Evolutionary conservation across 2,888 invertebrate genomes (phyloP).

Genomic region (Pristionchus mayeri): DNA sequence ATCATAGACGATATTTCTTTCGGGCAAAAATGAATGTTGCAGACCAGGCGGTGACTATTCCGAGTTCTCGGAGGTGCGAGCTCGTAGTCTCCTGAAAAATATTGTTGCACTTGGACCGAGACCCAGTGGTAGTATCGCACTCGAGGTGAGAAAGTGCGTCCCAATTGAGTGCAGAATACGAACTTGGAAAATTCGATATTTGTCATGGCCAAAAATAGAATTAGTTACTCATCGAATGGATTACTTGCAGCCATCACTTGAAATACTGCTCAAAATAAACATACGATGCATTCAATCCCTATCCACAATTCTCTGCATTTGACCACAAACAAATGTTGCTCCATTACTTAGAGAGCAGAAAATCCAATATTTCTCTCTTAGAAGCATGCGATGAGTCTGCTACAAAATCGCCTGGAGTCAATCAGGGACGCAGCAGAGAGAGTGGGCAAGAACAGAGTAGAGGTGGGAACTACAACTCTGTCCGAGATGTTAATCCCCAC

Average conservation of each 20-base stretch:
- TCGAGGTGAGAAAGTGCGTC: slow-evolving; percentile 69
- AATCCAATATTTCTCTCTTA: neutral
- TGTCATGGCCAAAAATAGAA: too few species aligned
- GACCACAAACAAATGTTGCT: too few species aligned
- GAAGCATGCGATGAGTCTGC: slow-evolving; percentile 60
- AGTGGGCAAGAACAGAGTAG: slow-evolving; percentile 59
- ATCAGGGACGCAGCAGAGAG: slow-evolving; percentile 48
- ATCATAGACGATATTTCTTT: too few species aligned
- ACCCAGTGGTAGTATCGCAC: slow-evolving; percentile 70
- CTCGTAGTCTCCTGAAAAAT: slow-evolving; percentile 65
- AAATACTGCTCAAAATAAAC: too few species aligned
- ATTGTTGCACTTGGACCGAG: slow-evolving; percentile 70
- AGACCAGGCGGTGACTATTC: slow-evolving; percentile 5
- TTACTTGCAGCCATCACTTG: too few species aligned
- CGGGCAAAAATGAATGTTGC: neutral
- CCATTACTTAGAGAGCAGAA: too few species aligned
- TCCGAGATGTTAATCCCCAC: too few species aligned
- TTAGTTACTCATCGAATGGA: too few species aligned
- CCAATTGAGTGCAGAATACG: too few species aligned
- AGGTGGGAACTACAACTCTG: slow-evolving; percentile 48
- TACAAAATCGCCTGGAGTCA: slow-evolving; percentile 52
- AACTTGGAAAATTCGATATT: too few species aligned
- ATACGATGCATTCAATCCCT: too few species aligned
- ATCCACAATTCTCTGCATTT: too few species aligned
- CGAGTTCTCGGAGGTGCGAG: slow-evolving; percentile 66